phyloP scores from a whole-genome alignment of 2,888 invertebrate genomes.

The Prionchulus punctatus region DNA sequence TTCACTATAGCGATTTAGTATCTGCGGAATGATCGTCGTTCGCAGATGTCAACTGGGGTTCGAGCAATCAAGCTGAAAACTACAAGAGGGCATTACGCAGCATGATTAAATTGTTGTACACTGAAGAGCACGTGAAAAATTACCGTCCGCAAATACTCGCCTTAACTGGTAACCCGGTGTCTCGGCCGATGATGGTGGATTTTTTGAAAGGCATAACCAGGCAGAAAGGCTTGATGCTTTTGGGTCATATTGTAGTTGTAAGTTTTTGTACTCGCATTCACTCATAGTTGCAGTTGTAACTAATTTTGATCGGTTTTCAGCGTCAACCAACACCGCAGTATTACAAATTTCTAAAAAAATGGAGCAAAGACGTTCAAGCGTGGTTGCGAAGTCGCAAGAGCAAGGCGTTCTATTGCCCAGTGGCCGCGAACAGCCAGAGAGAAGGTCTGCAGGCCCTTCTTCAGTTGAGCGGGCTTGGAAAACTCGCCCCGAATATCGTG shows the following conservation, averaged over 20 bases:
- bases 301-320: too few species aligned
- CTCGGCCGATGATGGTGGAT: conserved; percentile 20
- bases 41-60: conserved; percentile 11
- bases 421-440: conserved; percentile 33
- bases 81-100: not conserved
- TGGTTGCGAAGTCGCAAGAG: conserved; percentile 67
- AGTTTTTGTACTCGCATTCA: too few species aligned
- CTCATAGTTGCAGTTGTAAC: too few species aligned
- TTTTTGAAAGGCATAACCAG: conserved; percentile 39
- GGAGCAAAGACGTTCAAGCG: conserved; percentile 32
- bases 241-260: conserved; percentile 69
- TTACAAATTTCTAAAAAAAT: not conserved
- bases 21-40: not conserved
- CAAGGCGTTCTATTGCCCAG: conserved; percentile 67
- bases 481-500: conserved; percentile 79
- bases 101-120: conserved; percentile 66
- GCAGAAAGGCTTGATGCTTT: conserved; percentile 67
- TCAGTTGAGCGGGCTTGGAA: conserved; percentile 79
- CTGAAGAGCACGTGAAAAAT: conserved; percentile 70
- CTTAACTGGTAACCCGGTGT: conserved; percentile 22
- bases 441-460: conserved; percentile 60
- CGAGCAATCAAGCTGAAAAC: conserved; percentile 34
- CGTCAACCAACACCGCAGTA: not conserved
- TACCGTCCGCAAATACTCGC: conserved; percentile 19
- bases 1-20: not conserved